Percentiles rank a stretch among this genome's conserved stretches.
These are phyloP conservation scores for Argyresthia albistria DNA, from an alignment of 2,888 invertebrate species.

Conservation along the genomic window DNA sequence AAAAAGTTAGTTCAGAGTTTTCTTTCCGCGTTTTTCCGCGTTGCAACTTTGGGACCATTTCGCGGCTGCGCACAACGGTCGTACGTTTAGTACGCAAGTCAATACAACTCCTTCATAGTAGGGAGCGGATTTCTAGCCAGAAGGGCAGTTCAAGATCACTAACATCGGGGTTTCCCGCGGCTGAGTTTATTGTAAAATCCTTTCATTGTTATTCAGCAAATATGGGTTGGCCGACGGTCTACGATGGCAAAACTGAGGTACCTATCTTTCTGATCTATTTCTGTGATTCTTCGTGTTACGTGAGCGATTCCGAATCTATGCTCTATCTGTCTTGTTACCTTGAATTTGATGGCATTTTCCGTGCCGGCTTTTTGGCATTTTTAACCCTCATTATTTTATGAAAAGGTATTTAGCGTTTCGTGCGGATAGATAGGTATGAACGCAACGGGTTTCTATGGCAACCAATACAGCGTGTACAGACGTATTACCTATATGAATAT, in stretches of 20 bases:
- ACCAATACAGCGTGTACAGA: not conserved
- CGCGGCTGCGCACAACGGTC: conserved; percentile 18
- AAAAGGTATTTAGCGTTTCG: not conserved
- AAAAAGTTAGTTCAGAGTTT: conserved; percentile 13
- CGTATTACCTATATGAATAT: too few species aligned
- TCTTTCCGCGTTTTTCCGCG: conserved; percentile 34
- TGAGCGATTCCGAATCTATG: conserved; percentile 19
- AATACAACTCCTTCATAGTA: conserved; percentile 22
- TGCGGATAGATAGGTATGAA: not conserved
- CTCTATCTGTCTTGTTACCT: conserved; percentile 15
- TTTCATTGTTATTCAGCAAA: conserved; percentile 30
- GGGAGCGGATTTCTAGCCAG: conserved; percentile 51
- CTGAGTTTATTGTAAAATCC: conserved; percentile 33
- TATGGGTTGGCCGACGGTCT: conserved; percentile 60
- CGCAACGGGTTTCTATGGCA: not conserved
- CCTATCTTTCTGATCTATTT: conserved; percentile 26
- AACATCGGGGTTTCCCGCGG: conserved; percentile 43
- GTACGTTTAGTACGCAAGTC: conserved; percentile 51
- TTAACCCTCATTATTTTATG: not conserved
- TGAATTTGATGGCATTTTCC: conserved; percentile 13
- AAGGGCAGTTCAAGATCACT: conserved; percentile 73
- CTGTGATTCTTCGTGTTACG: conserved; percentile 20
- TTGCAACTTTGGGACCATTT: conserved; percentile 49
- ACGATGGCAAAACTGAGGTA: conserved; percentile 57
- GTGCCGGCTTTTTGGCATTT: conserved; percentile 15